These are phyloP conservation scores for Discoglossus pictus DNA, from an alignment of 2,797 vertebrate species.

Conservation along the genomic window DNA sequence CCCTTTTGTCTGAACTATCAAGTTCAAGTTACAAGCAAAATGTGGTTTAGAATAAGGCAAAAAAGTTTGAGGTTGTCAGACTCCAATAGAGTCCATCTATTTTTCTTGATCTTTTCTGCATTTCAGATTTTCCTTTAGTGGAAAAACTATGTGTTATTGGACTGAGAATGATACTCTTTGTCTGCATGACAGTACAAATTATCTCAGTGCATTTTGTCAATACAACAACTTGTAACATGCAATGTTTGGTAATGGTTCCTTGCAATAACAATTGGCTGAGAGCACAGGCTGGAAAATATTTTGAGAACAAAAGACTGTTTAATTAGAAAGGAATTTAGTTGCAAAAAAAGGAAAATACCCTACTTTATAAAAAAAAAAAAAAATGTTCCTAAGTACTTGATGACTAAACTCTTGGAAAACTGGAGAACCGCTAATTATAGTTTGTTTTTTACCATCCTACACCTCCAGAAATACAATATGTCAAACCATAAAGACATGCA, in stretches of 20 bases:
- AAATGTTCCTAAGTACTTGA: conserved; percentile 37
- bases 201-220: neutral
- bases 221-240: conserved; percentile 7
- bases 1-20: no score
- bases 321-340: conserved; percentile 34
- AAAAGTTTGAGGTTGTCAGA: no score
- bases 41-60: no score
- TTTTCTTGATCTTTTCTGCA: no score
- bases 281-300: conserved; percentile 15
- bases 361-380: no score
- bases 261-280: conserved; percentile 11
- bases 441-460: neutral
- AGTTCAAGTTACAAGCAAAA: no score
- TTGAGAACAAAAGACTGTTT: conserved; percentile 6
- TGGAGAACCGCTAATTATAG: conserved; percentile 17
- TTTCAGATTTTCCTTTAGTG: no score
- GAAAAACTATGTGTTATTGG: neutral
- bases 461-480: neutral
- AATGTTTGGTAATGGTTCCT: conserved; percentile 1
- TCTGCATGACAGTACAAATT: neutral
- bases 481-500: neutral
- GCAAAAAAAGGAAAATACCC: conserved; percentile 17
- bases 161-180: neutral
- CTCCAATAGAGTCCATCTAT: no score
- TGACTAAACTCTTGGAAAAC: conserved; percentile 12